Conservation (phyloP, 2,113 vertebrate species). For the Calyptomena viridis region DNA sequence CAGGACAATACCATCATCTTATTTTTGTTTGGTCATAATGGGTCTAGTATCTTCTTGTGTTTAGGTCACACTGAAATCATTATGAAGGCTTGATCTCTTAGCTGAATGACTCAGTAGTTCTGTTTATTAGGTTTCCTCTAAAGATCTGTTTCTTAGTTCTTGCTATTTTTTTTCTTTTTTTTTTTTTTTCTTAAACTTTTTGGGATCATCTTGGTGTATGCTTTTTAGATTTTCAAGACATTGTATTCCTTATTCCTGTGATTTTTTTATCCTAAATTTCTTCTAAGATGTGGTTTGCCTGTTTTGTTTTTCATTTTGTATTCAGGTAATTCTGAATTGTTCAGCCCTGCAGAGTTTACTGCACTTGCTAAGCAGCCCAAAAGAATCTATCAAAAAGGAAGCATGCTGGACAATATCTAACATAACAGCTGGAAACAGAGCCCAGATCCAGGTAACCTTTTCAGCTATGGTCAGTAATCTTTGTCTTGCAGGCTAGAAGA, state of each 20-base stretch:
- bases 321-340: conserved; percentile 96
- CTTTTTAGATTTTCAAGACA: neutral
- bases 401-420: conserved; percentile 99
- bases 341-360: conserved; percentile 94
- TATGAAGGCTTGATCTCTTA: neutral
- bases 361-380: conserved; percentile 93
- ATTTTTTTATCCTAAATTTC: neutral
- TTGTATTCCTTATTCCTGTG: neutral
- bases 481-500: neutral
- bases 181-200: neutral
- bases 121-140: neutral
- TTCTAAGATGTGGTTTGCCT: neutral
- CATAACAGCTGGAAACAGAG: conserved; percentile 96
- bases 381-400: conserved; percentile 98
- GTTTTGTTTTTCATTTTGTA: neutral
- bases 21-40: neutral
- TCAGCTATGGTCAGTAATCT: neutral
- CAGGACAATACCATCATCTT: neutral
- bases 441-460: conserved; percentile 91
- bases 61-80: neutral
- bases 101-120: neutral
- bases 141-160: neutral
- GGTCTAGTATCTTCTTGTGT: neutral
- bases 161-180: neutral
- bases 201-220: neutral